Percentiles rank a stretch among this genome's conserved stretches.
These are phyloP conservation scores for Frieseomelitta varia DNA, from an alignment of 1,140 invertebrate genomes.

Conservation along the genomic window DNA sequence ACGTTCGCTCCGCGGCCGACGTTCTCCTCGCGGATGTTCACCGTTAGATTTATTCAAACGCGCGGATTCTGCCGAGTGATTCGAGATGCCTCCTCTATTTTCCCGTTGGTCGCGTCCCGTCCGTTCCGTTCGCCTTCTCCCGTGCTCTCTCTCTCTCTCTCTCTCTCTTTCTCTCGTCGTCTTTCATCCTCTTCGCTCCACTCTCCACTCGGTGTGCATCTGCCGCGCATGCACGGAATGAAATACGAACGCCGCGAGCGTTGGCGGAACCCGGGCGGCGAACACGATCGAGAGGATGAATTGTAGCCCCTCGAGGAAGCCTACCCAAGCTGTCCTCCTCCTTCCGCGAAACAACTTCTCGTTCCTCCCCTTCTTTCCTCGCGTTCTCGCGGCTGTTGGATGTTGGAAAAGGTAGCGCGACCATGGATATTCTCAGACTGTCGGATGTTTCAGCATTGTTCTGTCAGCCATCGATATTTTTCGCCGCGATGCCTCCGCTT, in stretches of 20 bases:
- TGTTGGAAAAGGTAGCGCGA: conserved; percentile 9
- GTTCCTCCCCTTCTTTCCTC: background rate
- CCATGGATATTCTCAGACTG: conserved; percentile 12
- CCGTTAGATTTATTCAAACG: conserved; percentile 68
- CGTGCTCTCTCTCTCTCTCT: no score
- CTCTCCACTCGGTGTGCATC: background rate
- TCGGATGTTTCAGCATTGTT: conserved; percentile 58
- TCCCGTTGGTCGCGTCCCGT: background rate
- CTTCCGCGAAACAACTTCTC: background rate
- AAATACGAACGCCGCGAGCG: conserved; percentile 51
- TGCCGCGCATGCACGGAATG: conserved; percentile 29
- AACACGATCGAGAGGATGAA: conserved; percentile 50
- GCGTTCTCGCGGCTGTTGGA: background rate
- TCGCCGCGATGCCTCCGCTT: background rate
- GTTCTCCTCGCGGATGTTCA: conserved; percentile 44
- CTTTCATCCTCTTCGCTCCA: background rate
- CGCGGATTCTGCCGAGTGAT: conserved; percentile 53
- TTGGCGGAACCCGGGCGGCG: conserved; percentile 35
- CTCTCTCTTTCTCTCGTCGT: no score
- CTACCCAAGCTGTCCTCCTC: conserved; percentile 14
- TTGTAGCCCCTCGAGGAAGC: conserved; percentile 51
- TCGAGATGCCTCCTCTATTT: conserved; percentile 39
- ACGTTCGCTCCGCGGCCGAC: background rate
- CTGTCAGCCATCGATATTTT: conserved; percentile 42
- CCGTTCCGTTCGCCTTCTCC: no score